These are phyloP conservation scores for Perccottus glenii DNA, from an alignment of 2,113 vertebrate species.

Conservation along the genomic window DNA sequence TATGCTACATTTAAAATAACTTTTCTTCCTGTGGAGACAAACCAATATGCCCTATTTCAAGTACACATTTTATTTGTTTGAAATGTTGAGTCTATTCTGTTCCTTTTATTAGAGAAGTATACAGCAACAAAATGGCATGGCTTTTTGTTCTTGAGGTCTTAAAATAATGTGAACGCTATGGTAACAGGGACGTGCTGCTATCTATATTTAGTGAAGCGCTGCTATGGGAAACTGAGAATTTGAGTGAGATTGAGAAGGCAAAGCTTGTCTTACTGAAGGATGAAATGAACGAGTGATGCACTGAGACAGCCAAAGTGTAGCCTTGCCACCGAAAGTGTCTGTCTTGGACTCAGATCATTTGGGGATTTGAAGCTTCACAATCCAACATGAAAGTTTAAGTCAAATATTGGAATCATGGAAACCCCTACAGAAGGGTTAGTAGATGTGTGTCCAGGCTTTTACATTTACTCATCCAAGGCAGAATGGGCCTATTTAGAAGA, in stretches of 20 bases:
- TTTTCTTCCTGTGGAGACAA: too few species aligned
- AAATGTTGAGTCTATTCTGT: too few species aligned
- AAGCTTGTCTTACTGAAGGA: conserved; percentile 26
- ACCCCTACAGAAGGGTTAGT: not conserved
- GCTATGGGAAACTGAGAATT: conserved; percentile 9
- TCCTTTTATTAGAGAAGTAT: not conserved
- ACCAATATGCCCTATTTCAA: too few species aligned
- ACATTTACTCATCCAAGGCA: not conserved
- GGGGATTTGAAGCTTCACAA: not conserved
- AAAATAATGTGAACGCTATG: not conserved
- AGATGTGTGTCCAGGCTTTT: not conserved
- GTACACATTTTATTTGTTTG: too few species aligned
- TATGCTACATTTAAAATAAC: too few species aligned
- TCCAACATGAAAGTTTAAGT: not conserved
- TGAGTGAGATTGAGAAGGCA: conserved; percentile 3
- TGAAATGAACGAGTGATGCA: conserved; percentile 18
- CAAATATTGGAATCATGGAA: too few species aligned
- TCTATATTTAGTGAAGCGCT: conserved; percentile 11
- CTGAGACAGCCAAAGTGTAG: conserved; percentile 13
- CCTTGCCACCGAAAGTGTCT: conserved; percentile 1
- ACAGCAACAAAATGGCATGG: not conserved
- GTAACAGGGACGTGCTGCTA: not conserved
- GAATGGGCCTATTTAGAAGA: conserved; percentile 30
- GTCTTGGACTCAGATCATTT: not conserved
- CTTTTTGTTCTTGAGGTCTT: not conserved